Evolutionary conservation across 2,113 vertebrate genomes (phyloP).

Genomic region (Nothobranchius furzeri): DNA sequence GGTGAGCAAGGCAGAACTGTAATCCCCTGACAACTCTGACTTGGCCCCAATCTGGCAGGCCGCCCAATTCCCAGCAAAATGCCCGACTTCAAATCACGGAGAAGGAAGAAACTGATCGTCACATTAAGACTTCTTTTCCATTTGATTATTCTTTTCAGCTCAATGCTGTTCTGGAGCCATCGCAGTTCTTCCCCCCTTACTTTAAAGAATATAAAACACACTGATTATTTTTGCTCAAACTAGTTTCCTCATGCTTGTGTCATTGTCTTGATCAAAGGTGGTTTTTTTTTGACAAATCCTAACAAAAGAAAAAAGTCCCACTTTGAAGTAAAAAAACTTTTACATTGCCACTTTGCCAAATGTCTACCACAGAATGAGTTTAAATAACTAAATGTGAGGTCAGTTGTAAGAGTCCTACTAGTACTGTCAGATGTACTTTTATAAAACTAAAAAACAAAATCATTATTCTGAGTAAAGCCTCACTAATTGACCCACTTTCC

Average conservation of each 20-base stretch:
- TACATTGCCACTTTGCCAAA: constrained; percentile 10
- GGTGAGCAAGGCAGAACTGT: constrained; percentile 79
- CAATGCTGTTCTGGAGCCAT: constrained; percentile 31
- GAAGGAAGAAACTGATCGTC: constrained; percentile 69
- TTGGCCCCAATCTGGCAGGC: constrained; percentile 79
- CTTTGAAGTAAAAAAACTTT: constrained; percentile 4
- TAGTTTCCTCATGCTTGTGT: constrained; percentile 34
- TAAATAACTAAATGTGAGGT: too few relatives aligned
- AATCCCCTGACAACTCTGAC: constrained; percentile 80
- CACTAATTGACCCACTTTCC: not conserved
- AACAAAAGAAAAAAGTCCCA: constrained; percentile 23
- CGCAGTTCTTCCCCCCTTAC: constrained; percentile 27
- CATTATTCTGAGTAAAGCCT: not conserved
- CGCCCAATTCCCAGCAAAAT: constrained; percentile 79
- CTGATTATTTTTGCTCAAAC: constrained; percentile 45
- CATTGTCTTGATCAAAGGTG: constrained; percentile 49
- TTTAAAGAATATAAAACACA: constrained; percentile 36
- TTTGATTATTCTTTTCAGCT: constrained; percentile 65
- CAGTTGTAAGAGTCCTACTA: not conserved
- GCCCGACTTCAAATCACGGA: constrained; percentile 60
- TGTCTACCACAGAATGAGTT: not conserved
- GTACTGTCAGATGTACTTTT: not conserved
- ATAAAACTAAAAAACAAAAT: not conserved
- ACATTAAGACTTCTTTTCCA: constrained; percentile 64
- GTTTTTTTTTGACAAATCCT: constrained; percentile 38